Conservation (phyloP, 2,113 vertebrate genomes). For the Oncorhynchus gorbuscha region DNA sequence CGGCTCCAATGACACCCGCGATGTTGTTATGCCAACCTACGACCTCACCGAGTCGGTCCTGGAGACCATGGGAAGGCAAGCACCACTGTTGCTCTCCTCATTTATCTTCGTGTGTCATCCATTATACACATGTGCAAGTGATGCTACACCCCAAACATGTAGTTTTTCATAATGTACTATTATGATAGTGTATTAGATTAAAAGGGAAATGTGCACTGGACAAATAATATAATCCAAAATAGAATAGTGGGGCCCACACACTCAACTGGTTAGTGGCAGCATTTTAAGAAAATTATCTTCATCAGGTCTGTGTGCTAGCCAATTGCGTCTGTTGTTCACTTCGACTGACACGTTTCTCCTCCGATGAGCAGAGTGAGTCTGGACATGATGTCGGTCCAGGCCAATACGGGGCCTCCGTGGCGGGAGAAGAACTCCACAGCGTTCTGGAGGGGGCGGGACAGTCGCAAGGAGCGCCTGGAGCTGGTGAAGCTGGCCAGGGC, state of each 20-base stretch:
- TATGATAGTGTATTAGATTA: too few species aligned
- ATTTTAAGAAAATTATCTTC: background rate
- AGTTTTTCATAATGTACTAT: too few species aligned
- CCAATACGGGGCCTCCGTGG: conserved; percentile 89
- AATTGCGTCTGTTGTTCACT: background rate
- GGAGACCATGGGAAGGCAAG: conserved; percentile 97
- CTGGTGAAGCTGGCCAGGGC: conserved; percentile 90
- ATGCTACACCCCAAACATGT: too few species aligned
- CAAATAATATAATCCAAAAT: too few species aligned
- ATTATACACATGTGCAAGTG: too few species aligned
- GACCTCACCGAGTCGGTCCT: conserved; percentile 95
- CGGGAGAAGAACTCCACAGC: conserved; percentile 85
- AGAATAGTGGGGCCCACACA: too few species aligned
- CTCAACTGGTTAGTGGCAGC: background rate
- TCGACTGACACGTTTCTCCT: background rate
- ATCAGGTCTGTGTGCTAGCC: too few species aligned
- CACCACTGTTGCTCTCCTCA: background rate
- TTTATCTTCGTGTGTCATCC: too few species aligned
- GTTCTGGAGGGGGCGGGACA: conserved; percentile 96
- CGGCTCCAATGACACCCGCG: conserved; percentile 89
- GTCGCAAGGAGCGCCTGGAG: conserved; percentile 90
- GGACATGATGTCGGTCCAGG: conserved; percentile 98
- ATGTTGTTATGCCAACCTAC: conserved; percentile 98
- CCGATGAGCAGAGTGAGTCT: conserved; percentile 83
- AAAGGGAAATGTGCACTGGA: background rate